phyloP scores from a whole-genome alignment of 1,140 invertebrate species.

The Palaemon carinicauda region DNA sequence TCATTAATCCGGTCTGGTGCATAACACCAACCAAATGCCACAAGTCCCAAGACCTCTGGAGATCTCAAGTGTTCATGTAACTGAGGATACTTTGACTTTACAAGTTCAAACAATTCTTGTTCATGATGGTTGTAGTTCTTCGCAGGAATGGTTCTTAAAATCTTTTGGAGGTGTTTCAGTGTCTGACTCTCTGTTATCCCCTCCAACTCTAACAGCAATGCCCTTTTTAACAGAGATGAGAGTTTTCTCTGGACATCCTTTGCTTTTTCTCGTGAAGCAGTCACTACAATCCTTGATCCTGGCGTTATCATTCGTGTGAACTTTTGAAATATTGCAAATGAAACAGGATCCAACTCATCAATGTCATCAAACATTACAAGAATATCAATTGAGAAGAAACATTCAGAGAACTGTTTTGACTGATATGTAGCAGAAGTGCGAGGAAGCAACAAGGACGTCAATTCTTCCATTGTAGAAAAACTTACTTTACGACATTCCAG shows the following conservation, averaged over 20 bases:
- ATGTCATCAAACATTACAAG: conserved; percentile 33
- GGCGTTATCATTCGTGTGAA: conserved; percentile 31
- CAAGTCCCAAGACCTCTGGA: conserved; percentile 30
- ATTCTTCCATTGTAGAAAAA: conserved; percentile 19
- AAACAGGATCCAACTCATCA: conserved; percentile 3
- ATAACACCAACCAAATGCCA: conserved; percentile 24
- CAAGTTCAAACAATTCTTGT: background rate
- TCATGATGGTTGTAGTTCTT: background rate
- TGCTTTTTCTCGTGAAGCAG: conserved; percentile 19
- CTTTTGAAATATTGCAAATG: conserved; percentile 11
- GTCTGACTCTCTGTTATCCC: conserved; percentile 39
- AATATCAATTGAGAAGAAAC: conserved; percentile 23
- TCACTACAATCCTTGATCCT: conserved; percentile 12
- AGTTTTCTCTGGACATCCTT: background rate
- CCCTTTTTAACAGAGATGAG: background rate
- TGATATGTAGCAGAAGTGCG: conserved; percentile 25
- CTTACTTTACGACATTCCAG: conserved; percentile 16
- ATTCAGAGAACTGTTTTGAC: background rate
- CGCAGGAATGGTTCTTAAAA: background rate
- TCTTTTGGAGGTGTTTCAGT: background rate
- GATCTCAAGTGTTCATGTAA: conserved; percentile 43
- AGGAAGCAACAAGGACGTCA: conserved; percentile 10
- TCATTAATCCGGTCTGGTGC: conserved; percentile 13
- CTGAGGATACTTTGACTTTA: conserved; percentile 6
- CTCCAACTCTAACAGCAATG: conserved; percentile 25